Evolutionary conservation across 2,888 invertebrate species (phyloP).

Genomic region (Kuschelorhynchus macadamiae): DNA sequence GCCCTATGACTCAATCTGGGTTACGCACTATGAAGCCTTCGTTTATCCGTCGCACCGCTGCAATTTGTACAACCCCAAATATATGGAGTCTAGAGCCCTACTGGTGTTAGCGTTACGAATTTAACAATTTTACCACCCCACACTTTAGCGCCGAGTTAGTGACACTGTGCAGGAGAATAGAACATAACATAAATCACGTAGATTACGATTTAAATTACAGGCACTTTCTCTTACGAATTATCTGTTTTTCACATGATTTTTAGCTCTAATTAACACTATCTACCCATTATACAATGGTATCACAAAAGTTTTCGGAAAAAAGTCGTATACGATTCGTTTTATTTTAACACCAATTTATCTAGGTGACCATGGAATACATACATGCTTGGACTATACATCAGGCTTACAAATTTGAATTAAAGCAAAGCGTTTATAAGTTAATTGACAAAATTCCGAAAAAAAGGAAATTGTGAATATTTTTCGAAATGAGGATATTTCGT

Average conservation of each 20-base stretch:
- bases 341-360: no score
- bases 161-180: slow-evolving; percentile 9
- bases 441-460: no score
- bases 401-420: no score
- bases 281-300: background rate
- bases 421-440: no score
- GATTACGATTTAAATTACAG: slow-evolving; percentile 23
- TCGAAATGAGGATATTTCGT: no score
- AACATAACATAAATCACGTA: slow-evolving; percentile 19
- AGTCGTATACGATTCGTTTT: no score
- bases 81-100: slow-evolving; percentile 57
- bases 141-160: slow-evolving; percentile 41
- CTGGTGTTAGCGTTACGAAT: slow-evolving; percentile 71
- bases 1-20: slow-evolving; percentile 68
- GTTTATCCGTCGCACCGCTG: slow-evolving; percentile 67
- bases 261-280: background rate
- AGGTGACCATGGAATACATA: no score
- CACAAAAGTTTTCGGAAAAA: no score
- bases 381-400: no score
- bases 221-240: slow-evolving; percentile 8
- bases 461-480: no score
- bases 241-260: background rate
- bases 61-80: slow-evolving; percentile 63
- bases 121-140: slow-evolving; percentile 61
- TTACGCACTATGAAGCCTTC: slow-evolving; percentile 68